Evolutionary conservation across 92 coral and sea anemone species (phyloP).

Genomic region (Actinostola sp.): DNA sequence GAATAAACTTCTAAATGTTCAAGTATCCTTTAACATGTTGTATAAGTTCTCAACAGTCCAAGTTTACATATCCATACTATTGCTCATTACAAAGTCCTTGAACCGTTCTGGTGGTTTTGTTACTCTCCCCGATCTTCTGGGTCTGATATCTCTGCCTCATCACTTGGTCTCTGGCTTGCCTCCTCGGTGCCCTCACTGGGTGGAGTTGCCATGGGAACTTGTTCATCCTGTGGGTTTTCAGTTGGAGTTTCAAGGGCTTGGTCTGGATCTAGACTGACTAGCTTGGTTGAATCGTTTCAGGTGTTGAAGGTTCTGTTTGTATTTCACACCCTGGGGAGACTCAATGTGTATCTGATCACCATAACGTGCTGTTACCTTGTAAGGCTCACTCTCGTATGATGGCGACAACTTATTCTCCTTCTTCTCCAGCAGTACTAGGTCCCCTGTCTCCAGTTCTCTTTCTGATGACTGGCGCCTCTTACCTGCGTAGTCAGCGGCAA

Average conservation of each 20-base stretch:
- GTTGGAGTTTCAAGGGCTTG: background rate
- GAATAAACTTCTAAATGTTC: no score
- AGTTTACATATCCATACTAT: no score
- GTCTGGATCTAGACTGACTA: background rate
- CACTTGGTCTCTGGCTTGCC: no score
- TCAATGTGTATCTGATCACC: slow-evolving; percentile 40
- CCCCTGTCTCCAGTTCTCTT: slow-evolving; percentile 17
- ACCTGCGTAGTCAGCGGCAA: slow-evolving; percentile 26
- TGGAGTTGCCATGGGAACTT: no score
- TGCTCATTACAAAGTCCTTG: no score
- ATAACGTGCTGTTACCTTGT: slow-evolving; percentile 35
- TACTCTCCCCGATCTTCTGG: no score
- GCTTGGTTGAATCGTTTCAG: slow-evolving; percentile 11
- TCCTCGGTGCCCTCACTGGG: no score
- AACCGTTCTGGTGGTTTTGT: no score
- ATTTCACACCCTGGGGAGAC: slow-evolving; percentile 37
- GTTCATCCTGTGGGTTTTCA: no score
- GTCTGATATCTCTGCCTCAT: no score
- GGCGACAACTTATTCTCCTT: slow-evolving; percentile 57
- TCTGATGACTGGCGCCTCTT: slow-evolving; percentile 28
- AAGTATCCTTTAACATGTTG: no score
- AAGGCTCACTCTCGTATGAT: slow-evolving; percentile 47
- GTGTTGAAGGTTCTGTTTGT: slow-evolving; percentile 45
- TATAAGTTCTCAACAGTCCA: no score
- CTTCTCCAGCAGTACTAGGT: slow-evolving; percentile 29